phyloP scores from a whole-genome alignment of 2,888 invertebrate genomes.

The Limnephilus auricula region DNA sequence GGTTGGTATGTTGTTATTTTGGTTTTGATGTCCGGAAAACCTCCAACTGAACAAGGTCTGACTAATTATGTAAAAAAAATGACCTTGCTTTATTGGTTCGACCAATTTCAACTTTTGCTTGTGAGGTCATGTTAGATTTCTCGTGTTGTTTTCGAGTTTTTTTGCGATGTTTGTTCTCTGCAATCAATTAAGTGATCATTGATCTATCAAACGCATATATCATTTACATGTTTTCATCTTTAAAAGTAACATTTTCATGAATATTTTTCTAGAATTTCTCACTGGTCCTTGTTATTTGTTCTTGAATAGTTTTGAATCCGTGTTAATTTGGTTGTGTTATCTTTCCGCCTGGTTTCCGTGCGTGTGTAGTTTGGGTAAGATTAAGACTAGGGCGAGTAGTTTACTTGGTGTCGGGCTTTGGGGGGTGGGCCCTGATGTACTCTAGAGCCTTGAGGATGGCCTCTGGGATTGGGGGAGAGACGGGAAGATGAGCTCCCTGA shows the following conservation, averaged over 20 bases:
- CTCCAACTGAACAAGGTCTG: background rate
- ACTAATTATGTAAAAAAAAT: background rate
- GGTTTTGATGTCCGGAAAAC: background rate
- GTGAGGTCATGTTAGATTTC: background rate
- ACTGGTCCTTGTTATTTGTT: background rate
- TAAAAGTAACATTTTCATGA: background rate
- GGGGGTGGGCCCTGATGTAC: constrained; percentile 74
- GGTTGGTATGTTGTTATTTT: background rate
- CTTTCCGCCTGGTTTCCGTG: constrained; percentile 18
- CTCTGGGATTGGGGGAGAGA: constrained; percentile 74
- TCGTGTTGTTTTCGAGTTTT: background rate
- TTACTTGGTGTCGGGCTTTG: constrained; percentile 49
- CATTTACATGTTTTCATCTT: background rate
- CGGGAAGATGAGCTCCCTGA: constrained; percentile 69
- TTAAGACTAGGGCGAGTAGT: background rate
- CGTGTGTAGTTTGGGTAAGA: constrained; percentile 23
- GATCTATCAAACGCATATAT: background rate
- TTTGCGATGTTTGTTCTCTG: background rate
- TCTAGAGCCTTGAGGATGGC: constrained; percentile 75
- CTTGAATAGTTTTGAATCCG: background rate
- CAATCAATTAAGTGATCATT: background rate
- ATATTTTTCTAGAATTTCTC: background rate
- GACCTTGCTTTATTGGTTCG: background rate
- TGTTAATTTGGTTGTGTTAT: background rate
- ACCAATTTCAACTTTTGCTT: constrained; percentile 12